Conservation (phyloP, 2,888 invertebrate species). For the Phoenoteleia sp. region DNA sequence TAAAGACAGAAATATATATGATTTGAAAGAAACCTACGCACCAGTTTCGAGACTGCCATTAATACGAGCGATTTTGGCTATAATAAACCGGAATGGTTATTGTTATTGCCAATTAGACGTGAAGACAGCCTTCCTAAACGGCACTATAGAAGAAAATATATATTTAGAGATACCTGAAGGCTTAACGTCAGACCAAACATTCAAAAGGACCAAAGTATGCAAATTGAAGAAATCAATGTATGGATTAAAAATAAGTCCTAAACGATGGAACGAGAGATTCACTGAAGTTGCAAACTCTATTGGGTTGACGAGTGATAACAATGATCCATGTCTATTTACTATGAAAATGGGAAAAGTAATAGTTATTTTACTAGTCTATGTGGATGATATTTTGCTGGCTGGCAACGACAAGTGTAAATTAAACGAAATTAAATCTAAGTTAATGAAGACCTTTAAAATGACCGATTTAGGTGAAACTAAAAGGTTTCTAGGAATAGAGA, state of each 20-base stretch:
- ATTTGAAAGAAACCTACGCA: not conserved
- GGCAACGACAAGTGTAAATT: constrained; percentile 1
- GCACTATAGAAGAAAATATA: constrained; percentile 19
- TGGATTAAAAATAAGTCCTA: constrained; percentile 40
- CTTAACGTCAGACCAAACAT: not conserved
- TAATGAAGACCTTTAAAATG: constrained; percentile 14
- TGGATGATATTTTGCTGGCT: constrained; percentile 8
- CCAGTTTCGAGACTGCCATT: constrained; percentile 28
- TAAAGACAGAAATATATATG: constrained; percentile 31
- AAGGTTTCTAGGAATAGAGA: constrained; percentile 15
- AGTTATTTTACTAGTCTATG: not conserved
- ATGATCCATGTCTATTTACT: constrained; percentile 24
- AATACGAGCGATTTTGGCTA: constrained; percentile 21
- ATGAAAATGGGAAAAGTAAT: not conserved
- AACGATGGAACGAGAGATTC: not conserved
- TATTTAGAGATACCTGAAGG: constrained; percentile 37
- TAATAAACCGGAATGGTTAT: constrained; percentile 12
- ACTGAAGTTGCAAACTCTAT: constrained; percentile 48
- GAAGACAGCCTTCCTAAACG: constrained; percentile 39
- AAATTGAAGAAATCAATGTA: constrained; percentile 66
- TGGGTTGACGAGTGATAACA: constrained; percentile 53
- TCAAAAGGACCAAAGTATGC: constrained; percentile 46
- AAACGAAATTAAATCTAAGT: constrained; percentile 14
- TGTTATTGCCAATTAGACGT: constrained; percentile 47
- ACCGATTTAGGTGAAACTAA: constrained; percentile 16